Conservation (phyloP, 2,113 vertebrate species). For the Artemisiospiza belli region DNA sequence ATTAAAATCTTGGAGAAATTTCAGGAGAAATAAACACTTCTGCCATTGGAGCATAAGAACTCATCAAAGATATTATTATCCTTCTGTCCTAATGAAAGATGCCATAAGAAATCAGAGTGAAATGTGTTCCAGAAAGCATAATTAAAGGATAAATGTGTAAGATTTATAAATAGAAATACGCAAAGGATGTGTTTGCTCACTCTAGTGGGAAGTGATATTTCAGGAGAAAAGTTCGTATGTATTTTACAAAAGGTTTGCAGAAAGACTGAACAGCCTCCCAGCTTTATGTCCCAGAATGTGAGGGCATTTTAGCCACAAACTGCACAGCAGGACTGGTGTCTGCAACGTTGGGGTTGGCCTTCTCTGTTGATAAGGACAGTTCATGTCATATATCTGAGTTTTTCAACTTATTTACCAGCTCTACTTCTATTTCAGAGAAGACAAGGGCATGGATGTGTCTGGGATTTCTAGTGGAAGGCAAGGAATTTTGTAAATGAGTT, state of each 20-base stretch:
- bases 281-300: background rate
- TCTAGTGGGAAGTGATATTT: background rate
- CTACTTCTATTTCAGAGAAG: background rate
- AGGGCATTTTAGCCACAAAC: background rate
- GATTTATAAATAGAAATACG: background rate
- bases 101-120: background rate
- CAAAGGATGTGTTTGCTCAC: background rate
- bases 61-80: background rate
- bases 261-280: background rate
- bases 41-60: background rate
- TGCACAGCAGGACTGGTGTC: background rate
- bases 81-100: background rate
- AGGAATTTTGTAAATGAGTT: background rate
- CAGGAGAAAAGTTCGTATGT: background rate
- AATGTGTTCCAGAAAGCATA: background rate
- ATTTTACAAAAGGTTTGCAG: background rate
- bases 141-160: background rate
- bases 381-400: background rate
- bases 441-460: background rate
- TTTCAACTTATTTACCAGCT: background rate
- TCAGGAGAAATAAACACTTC: background rate
- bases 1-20: background rate
- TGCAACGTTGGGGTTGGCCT: fast-evolving
- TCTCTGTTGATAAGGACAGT: background rate
- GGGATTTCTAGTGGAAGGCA: background rate